Base-by-base conservation (phyloP, 2,797 vertebrate species). In the Momotus momota region DNA sequence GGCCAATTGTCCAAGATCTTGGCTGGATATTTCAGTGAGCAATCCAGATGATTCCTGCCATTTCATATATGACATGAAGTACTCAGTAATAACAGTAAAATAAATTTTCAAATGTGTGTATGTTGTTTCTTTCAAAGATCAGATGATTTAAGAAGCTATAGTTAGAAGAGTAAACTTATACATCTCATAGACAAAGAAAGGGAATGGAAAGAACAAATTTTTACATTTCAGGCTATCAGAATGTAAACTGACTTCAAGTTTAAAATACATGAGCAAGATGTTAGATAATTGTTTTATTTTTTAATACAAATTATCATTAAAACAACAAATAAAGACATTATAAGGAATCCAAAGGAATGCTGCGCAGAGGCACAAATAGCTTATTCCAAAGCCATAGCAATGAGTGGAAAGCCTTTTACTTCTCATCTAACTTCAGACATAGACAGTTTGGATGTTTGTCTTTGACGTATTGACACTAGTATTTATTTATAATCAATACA, bases 401-500 rank as follows among this genome's bases (percentile, higher is more conserved):
- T 82, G 80, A 94, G 14, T 71, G n/a, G 73, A 94, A 89, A 73
- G 4, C 8, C 19, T 88, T 81, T 51, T 79, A 10, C 18, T 88
- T 88, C 57, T 70, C 12, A 61, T 48, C 31, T 82, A 20, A 60
- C 12, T 90, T 93, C 70, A 85, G 62, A 65, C 38, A 45, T 3
- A 81, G 60, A 27, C 21, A 80, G 67, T 62, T 38, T 70, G 51
- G 31, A 41, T 55, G 23, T 57, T 20, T 81, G 7, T 38, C 78
- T 81, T 88, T 86, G 74, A 75, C 57, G 25, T 61, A 87, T 41
- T 65, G 81, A 93, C 57, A 81, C 1, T 20, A 86, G 66, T 48
- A 64, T 88, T 92, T 84, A 60, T 71, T 71, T 46, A 65, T 66
- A 95, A 82, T 85, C 81, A 87, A 94, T 92, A 89, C 2, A 35